Percentiles rank a stretch among this genome's conserved stretches.
These are phyloP conservation scores for Chaetoderma sp. DNA, from an alignment of 2,888 invertebrate genomes.

Conservation along the genomic window DNA sequence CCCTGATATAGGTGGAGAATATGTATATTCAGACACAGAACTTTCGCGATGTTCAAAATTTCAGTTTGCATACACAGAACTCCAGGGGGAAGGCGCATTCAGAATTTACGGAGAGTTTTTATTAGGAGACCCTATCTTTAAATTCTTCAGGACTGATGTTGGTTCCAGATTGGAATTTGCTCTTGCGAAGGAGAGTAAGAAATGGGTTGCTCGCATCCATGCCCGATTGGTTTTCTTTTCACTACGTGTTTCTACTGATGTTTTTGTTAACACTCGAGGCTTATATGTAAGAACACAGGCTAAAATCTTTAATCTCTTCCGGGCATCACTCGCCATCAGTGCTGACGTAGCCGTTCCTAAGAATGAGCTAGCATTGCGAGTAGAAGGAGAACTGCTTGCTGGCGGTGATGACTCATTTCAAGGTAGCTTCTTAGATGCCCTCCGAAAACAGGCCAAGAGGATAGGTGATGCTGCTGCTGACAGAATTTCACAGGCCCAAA, in stretches of 20 bases:
- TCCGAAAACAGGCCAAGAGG: neutral
- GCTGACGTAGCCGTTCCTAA: neutral
- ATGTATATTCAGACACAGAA: constrained; percentile 20
- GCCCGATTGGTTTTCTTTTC: neutral
- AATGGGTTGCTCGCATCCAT: neutral
- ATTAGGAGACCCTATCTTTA: no score
- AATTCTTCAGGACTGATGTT: neutral
- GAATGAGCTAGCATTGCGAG: neutral
- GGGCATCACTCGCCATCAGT: neutral
- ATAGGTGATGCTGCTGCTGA: neutral
- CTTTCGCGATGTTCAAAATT: constrained; percentile 28
- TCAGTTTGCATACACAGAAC: constrained; percentile 9
- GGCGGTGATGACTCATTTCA: neutral
- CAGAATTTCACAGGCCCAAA: neutral
- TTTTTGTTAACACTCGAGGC: neutral
- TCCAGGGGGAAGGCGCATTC: constrained; percentile 27
- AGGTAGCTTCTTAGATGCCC: neutral
- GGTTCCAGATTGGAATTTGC: neutral
- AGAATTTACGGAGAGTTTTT: constrained; percentile 24
- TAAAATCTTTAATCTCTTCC: neutral
- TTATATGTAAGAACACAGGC: neutral
- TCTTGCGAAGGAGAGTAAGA: constrained; percentile 1
- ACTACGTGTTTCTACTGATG: neutral
- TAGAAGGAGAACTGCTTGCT: neutral
- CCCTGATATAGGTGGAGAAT: constrained; percentile 21